Evolutionary conservation across 2,888 invertebrate species (phyloP), one percentile per base, ranked within the genome.

Genomic region (Tetragonula carbonaria): DNA sequence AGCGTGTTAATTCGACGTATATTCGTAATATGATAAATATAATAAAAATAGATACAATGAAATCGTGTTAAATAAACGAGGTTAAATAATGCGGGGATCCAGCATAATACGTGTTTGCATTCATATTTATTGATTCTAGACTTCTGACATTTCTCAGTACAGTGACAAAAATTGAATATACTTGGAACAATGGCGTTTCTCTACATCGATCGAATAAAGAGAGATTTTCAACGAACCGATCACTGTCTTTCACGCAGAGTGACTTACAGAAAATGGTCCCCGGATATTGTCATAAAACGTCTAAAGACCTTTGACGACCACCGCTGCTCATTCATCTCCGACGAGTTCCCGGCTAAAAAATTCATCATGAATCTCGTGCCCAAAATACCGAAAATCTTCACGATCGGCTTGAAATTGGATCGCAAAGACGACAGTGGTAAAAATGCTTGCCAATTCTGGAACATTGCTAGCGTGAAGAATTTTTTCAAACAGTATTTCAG

Each of bases 141-240:
- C n/a, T 14, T 2, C n/a, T 14, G 57, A 59, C 33, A 2, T 65
- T 65, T n/a, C 14, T 38, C n/a, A 38, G 5, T 38, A n/a, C 2
- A 53, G 65, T 33, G 55, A 65, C 23, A 16, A 21, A 38, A 50
- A 38, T 65, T 33, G 55, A 55, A 23, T 66, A 62, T 6, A 57
- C n/a, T 70, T 57, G 74, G 67, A n/a, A 33, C 3, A 28, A 77
- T 83, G 66, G 74, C 84, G n/a, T 80, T 73, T 11, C 77, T 87
- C 2, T 74, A 87, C 79, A 86, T 89, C 77, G 90, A 90, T 16
- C 86, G 82, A n/a, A 45, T 89, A 38, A 90, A 82, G 51, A 86
- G 38, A 55, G 70, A 83, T 16, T 89, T 90, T 51, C 78, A 79
- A 38, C 71, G 57, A 2, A 5, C 62, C 33, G 74, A 78, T 33